A percentile compares a stretch with the other conserved stretches of the same genome.
These are phyloP conservation scores for Callosobruchus maculatus DNA, from an alignment of 2,888 invertebrate genomes.

Conservation along the genomic window DNA sequence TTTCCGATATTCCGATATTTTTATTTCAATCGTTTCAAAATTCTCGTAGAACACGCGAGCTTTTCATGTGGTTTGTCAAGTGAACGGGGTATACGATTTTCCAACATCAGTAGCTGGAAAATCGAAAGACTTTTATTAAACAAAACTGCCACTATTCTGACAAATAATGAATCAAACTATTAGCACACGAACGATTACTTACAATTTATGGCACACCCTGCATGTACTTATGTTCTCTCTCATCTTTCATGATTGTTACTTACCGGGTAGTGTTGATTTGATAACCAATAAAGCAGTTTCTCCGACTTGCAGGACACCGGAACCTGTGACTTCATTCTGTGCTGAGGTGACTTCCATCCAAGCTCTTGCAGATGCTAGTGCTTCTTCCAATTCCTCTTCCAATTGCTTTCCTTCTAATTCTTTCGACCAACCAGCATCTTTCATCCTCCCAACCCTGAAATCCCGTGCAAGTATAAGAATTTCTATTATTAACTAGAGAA, in stretches of 20 bases:
- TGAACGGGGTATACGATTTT: no score
- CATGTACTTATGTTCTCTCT: no score
- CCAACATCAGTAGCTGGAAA: no score
- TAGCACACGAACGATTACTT: no score
- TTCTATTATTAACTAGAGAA: background rate
- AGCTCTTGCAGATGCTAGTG: conserved; percentile 54
- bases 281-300: conserved; percentile 66
- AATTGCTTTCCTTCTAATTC: conserved; percentile 44
- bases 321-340: conserved; percentile 31
- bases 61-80: no score
- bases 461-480: background rate
- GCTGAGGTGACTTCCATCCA: conserved; percentile 64
- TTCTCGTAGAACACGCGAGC: no score
- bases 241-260: background rate
- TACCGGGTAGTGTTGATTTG: conserved; percentile 63
- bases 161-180: no score
- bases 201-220: no score
- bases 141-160: no score
- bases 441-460: conserved; percentile 59
- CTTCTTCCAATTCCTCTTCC: conserved; percentile 33
- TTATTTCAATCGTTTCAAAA: no score
- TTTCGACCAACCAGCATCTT: conserved; percentile 55
- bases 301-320: conserved; percentile 65
- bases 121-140: no score
- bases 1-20: no score